These are phyloP conservation scores for Synergus umbraculus DNA, from an alignment of 2,888 invertebrate genomes.

Conservation along the genomic window DNA sequence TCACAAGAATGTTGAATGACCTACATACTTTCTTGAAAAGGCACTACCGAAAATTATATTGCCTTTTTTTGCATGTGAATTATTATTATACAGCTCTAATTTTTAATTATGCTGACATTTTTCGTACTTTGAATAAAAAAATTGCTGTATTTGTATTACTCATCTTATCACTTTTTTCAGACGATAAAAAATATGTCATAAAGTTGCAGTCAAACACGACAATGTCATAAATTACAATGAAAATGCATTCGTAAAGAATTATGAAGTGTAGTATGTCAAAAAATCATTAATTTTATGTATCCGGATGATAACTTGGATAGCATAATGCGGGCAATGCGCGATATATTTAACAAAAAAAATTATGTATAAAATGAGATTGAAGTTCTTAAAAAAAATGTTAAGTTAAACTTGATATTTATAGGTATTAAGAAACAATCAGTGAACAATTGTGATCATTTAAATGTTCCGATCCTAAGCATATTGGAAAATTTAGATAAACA, in stretches of 20 bases:
- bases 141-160: no score
- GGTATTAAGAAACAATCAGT: no score
- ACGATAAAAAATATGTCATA: no score
- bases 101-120: neutral
- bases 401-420: no score
- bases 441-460: no score
- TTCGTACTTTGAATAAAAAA: no score
- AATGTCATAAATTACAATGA: no score
- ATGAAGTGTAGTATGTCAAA: neutral
- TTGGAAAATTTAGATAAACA: no score
- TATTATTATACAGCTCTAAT: neutral
- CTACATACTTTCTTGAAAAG: neutral
- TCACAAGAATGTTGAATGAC: neutral
- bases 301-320: neutral
- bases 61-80: neutral
- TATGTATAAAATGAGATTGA: neutral
- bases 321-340: neutral
- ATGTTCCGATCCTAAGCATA: no score
- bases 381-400: neutral
- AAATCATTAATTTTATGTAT: constrained; percentile 3
- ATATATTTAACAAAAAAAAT: neutral
- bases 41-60: neutral
- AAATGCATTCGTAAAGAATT: neutral
- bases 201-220: neutral
- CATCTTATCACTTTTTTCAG: no score